phyloP scores from a whole-genome alignment of 2,888 invertebrate genomes.

The Lucinisca nassula region DNA sequence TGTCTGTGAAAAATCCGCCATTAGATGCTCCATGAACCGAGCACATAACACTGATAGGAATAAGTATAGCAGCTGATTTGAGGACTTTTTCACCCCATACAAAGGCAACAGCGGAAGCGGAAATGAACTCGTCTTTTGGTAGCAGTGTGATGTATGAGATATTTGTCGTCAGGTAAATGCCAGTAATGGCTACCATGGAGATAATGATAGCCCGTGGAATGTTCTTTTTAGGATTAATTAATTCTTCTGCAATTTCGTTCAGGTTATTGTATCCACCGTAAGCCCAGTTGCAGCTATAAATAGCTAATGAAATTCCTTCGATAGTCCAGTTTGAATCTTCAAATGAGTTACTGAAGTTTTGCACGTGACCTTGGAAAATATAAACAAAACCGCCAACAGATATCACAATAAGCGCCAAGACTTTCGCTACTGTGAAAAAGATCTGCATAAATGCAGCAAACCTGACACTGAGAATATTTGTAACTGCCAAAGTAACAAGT shows the following conservation, averaged over 20 bases:
- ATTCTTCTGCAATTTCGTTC: constrained; percentile 64
- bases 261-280: constrained; percentile 74
- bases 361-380: constrained; percentile 39
- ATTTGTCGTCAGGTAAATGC: constrained; percentile 56
- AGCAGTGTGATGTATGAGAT: constrained; percentile 57
- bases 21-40: constrained; percentile 60
- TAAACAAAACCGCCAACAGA: constrained; percentile 58
- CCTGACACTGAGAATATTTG: constrained; percentile 98
- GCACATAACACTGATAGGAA: constrained; percentile 65
- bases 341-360: constrained; percentile 62
- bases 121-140: constrained; percentile 50
- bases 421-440: constrained; percentile 97
- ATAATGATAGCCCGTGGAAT: constrained; percentile 60
- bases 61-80: constrained; percentile 50
- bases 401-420: constrained; percentile 86
- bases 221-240: constrained; percentile 57
- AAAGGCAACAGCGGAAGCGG: constrained; percentile 58
- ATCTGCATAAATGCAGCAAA: constrained; percentile 97
- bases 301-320: constrained; percentile 51
- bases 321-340: constrained; percentile 58
- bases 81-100: constrained; percentile 58
- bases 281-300: constrained; percentile 70
- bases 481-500: constrained; percentile 94
- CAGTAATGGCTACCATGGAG: constrained; percentile 48
- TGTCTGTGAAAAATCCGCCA: constrained; percentile 53